A percentile compares a stretch with the other conserved stretches of the same genome.
These are phyloP conservation scores for Bicyclus anynana DNA, from an alignment of 1,140 invertebrate species.

Conservation along the genomic window DNA sequence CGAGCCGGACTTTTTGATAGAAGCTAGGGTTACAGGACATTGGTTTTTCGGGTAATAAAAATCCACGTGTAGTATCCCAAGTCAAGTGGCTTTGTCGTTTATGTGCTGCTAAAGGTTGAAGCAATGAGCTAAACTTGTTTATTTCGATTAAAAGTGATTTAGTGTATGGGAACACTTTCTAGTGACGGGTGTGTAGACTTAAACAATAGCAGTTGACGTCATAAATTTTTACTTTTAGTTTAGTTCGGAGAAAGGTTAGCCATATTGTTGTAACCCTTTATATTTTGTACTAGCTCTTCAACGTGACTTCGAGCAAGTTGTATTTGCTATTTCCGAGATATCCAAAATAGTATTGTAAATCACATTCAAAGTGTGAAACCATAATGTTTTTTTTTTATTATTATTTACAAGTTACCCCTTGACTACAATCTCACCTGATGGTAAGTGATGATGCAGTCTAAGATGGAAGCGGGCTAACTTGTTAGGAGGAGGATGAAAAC, in stretches of 20 bases:
- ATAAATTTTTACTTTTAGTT: not conserved
- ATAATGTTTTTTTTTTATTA: no score
- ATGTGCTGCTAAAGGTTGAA: slow-evolving; percentile 52
- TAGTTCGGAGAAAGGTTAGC: not conserved
- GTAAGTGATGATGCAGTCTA: no score
- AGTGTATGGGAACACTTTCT: slow-evolving; percentile 50
- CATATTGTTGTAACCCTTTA: not conserved
- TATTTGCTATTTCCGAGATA: no score
- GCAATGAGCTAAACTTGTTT: slow-evolving; percentile 52
- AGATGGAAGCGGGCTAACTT: no score
- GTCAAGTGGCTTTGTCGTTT: slow-evolving; percentile 64
- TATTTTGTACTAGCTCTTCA: no score
- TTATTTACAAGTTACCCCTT: no score
- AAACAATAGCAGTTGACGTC: not conserved
- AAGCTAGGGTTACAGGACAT: not conserved
- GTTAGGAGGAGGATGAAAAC: no score
- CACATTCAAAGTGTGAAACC: no score
- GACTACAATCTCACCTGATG: no score
- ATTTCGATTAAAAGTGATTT: slow-evolving; percentile 49
- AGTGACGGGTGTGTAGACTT: slow-evolving; percentile 16
- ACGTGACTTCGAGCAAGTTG: no score
- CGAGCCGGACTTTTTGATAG: not conserved
- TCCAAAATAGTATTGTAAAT: no score
- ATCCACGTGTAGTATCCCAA: slow-evolving; percentile 38
- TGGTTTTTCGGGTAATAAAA: not conserved